phyloP scores from a whole-genome alignment of 2,113 vertebrate species.

The Pelodiscus sinensis region DNA sequence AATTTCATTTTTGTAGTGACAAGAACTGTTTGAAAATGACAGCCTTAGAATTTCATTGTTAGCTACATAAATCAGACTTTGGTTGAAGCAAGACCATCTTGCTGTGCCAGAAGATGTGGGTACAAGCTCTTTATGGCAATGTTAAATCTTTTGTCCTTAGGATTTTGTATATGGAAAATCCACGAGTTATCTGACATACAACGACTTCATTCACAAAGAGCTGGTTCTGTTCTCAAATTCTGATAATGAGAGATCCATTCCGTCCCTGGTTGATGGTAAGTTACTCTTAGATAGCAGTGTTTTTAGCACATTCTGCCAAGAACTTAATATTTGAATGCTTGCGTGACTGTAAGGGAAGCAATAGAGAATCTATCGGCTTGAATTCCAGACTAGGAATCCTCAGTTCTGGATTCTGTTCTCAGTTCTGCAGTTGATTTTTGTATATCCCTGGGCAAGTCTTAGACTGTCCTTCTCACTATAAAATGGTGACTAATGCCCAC shows the following conservation, averaged over 20 bases:
- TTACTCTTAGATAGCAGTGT: not conserved
- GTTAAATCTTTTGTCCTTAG: conserved; percentile 74
- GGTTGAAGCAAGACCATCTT: not conserved
- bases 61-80: not conserved
- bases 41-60: not conserved
- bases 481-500: not conserved
- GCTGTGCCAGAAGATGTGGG: not conserved
- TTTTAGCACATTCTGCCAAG: not conserved
- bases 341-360: rapidly evolving
- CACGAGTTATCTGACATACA: conserved; percentile 88
- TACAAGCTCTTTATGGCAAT: not conserved
- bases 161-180: conserved; percentile 93
- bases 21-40: not conserved
- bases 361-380: not conserved
- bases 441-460: not conserved
- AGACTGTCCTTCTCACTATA: not conserved
- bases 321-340: not conserved
- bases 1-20: not conserved
- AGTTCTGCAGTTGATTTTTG: not conserved
- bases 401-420: not conserved
- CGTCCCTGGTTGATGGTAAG: conserved; percentile 95
- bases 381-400: not conserved
- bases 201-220: conserved; percentile 98
- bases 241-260: conserved; percentile 97
- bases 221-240: conserved; percentile 97